A percentile compares a stretch with the other conserved stretches of the same genome.
Conservation (phyloP, 2,888 invertebrate genomes). For the Cerceris ruficornis region DNA sequence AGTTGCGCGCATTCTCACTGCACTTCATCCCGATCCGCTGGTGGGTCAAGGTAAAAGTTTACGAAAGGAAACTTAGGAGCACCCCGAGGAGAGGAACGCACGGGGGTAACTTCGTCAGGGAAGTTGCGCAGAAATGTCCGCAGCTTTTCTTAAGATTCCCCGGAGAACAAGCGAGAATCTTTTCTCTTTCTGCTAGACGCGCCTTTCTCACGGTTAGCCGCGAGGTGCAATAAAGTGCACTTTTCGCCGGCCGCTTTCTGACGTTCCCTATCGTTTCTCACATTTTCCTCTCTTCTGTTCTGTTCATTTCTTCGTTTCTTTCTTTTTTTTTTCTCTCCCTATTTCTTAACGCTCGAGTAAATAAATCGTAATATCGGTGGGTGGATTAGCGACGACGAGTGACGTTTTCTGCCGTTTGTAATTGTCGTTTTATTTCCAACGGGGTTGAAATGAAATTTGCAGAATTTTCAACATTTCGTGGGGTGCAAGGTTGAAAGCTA, state of each 20-base stretch:
- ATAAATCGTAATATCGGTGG: no score
- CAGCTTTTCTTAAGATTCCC: slow-evolving; percentile 60
- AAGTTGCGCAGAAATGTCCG: slow-evolving; percentile 61
- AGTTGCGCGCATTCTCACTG: slow-evolving; percentile 68
- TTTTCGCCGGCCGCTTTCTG: slow-evolving; percentile 5
- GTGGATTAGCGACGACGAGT: no score
- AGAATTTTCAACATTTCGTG: no score
- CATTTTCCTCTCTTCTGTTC: neutral
- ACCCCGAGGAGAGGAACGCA: slow-evolving; percentile 21
- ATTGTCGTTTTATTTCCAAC: no score
- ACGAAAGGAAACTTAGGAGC: slow-evolving; percentile 59
- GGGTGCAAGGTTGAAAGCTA: no score
- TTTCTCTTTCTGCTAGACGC: slow-evolving; percentile 39
- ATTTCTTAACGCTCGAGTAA: neutral
- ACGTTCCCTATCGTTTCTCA: neutral
- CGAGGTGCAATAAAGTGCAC: slow-evolving; percentile 28
- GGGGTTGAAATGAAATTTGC: no score
- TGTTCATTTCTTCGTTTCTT: slow-evolving; percentile 5
- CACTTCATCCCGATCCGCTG: slow-evolving; percentile 39
- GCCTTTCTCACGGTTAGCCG: slow-evolving; percentile 28
- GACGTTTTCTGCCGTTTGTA: no score
- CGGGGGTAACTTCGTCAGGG: slow-evolving; percentile 47
- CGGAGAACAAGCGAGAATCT: slow-evolving; percentile 47
- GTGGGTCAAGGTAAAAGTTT: slow-evolving; percentile 70
- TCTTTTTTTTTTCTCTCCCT: neutral